phyloP scores from a whole-genome alignment of 2,888 invertebrate species.

The Patella caerulea region DNA sequence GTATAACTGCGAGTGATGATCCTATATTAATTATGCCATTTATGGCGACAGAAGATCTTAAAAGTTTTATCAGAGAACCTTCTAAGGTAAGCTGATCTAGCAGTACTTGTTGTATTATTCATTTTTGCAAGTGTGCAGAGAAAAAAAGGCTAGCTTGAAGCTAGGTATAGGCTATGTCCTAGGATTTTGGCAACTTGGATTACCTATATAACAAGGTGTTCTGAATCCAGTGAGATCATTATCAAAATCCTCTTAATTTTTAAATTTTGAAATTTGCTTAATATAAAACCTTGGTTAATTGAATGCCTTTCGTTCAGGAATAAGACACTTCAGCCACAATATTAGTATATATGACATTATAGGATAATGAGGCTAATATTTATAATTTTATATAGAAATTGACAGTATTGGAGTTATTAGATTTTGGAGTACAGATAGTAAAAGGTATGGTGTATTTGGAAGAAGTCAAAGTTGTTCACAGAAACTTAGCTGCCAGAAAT shows the following conservation, averaged over 20 bases:
- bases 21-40: conserved; percentile 74
- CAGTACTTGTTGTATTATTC: too few relatives aligned
- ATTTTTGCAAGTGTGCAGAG: too few relatives aligned
- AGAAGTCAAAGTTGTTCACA: conserved; percentile 60
- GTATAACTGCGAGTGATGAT: conserved; percentile 68
- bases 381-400: conserved; percentile 49
- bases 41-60: conserved; percentile 73
- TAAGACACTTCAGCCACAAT: too few relatives aligned
- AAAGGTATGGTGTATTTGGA: conserved; percentile 66
- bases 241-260: too few relatives aligned
- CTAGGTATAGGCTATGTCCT: too few relatives aligned
- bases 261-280: too few relatives aligned
- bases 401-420: conserved; percentile 62
- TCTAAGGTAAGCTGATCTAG: conserved; percentile 53
- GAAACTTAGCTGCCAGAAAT: conserved; percentile 73
- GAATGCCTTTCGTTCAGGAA: too few relatives aligned
- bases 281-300: too few relatives aligned
- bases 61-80: conserved; percentile 70
- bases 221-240: too few relatives aligned
- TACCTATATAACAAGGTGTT: too few relatives aligned
- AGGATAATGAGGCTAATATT: neutral
- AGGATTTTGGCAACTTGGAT: too few relatives aligned
- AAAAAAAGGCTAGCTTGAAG: too few relatives aligned
- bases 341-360: neutral
- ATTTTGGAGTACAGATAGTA: conserved; percentile 63